Conservation (phyloP, 2,888 invertebrate species). For the Dasypogon diadema region DNA sequence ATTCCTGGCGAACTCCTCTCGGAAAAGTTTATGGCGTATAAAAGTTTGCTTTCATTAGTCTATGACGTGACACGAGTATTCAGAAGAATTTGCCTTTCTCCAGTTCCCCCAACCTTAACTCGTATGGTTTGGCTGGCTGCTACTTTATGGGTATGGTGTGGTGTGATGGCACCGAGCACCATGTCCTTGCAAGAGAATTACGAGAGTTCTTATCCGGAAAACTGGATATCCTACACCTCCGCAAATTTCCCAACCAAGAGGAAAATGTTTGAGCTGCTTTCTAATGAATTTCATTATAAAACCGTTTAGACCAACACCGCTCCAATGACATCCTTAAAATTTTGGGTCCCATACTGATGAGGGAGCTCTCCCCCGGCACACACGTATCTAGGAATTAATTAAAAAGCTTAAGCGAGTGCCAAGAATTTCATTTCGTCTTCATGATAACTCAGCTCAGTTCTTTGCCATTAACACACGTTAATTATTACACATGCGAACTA, state of each 20-base stretch:
- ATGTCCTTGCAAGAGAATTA: conserved; percentile 5
- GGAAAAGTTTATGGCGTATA: neutral
- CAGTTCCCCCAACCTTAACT: neutral
- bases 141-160: too few species aligned
- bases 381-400: neutral
- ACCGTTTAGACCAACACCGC: neutral
- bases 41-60: conserved; percentile 5
- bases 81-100: neutral
- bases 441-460: neutral
- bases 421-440: conserved; percentile 13
- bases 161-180: too few species aligned
- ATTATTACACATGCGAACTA: conserved; percentile 7
- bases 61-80: conserved; percentile 6
- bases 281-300: conserved; percentile 14
- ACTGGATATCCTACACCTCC: neutral
- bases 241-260: neutral
- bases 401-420: neutral
- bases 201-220: neutral
- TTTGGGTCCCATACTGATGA: neutral
- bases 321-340: conserved; percentile 9
- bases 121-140: neutral
- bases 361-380: neutral
- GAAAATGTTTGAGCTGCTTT: conserved; percentile 1
- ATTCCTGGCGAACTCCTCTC: neutral
- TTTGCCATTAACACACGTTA: conserved; percentile 6